Evolutionary conservation across 2,888 invertebrate species (phyloP).

Genomic region (Acleris sparsana): DNA sequence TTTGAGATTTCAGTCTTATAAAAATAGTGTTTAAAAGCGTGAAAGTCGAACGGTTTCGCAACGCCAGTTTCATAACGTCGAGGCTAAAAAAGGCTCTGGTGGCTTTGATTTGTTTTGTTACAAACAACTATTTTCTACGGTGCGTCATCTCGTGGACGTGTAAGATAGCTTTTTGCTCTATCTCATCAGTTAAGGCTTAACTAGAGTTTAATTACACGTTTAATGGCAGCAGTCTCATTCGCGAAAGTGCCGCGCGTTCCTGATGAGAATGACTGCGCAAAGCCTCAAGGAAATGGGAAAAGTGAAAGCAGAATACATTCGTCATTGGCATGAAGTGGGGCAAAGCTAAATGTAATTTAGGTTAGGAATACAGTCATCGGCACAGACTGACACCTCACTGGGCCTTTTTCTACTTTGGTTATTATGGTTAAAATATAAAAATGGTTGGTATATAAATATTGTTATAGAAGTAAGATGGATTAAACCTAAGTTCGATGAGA

Average conservation of each 20-base stretch:
- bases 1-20: constrained; percentile 15
- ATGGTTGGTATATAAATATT: no score
- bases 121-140: constrained; percentile 6
- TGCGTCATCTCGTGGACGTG: constrained; percentile 15
- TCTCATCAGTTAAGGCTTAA: constrained; percentile 37
- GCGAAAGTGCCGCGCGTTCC: constrained; percentile 46
- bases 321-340: constrained; percentile 5
- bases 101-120: constrained; percentile 6
- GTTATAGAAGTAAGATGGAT: no score
- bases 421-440: no score
- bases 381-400: no score
- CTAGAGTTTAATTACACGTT: constrained; percentile 42
- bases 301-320: constrained; percentile 27
- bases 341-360: constrained; percentile 14
- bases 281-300: constrained; percentile 22
- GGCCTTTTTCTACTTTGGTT: no score
- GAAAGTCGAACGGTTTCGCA: constrained; percentile 32
- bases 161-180: constrained; percentile 33
- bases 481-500: no score
- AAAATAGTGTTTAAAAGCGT: constrained; percentile 23
- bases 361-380: constrained; percentile 15
- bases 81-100: constrained; percentile 7
- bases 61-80: constrained; percentile 26
- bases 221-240: constrained; percentile 42
- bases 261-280: constrained; percentile 38